phyloP scores from a whole-genome alignment of 2,797 vertebrate genomes.

The Notolepis coatsorum region DNA sequence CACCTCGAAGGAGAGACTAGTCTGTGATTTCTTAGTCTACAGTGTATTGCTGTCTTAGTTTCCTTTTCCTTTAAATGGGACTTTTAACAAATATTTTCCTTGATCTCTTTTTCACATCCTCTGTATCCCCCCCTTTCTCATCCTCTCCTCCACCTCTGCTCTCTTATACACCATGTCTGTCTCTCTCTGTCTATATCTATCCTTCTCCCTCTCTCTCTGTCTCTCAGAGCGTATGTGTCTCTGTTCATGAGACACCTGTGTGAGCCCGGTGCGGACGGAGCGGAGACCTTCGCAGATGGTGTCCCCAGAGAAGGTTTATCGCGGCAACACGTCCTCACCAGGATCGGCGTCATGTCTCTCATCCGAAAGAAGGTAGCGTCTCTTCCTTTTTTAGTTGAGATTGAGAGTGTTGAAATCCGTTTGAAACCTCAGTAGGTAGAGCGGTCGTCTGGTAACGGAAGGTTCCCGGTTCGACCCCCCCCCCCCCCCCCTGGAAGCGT shows the following conservation, averaged over 20 bases:
- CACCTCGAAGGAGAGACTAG: no score
- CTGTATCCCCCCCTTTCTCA: not conserved
- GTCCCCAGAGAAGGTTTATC: slow-evolving; percentile 97
- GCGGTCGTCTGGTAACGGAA: no score
- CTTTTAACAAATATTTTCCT: not conserved
- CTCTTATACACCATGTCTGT: not conserved
- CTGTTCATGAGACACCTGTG: slow-evolving; percentile 98
- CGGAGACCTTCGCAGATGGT: slow-evolving; percentile 96
- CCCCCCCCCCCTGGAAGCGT: no score
- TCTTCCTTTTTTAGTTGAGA: not conserved
- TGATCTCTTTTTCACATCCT: not conserved
- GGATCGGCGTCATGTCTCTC: slow-evolving; percentile 98
- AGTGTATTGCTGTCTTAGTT: no score
- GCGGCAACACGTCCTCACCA: slow-evolving; percentile 95
- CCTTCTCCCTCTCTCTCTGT: not conserved
- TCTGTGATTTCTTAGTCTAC: no score
- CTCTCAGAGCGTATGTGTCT: slow-evolving; percentile 92
- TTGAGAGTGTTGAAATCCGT: no score
- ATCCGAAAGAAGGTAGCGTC: slow-evolving; percentile 94
- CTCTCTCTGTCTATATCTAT: no score
- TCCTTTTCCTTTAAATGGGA: no score
- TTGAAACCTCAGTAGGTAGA: no score
- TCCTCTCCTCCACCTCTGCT: not conserved
- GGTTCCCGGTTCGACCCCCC: no score
- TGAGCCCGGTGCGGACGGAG: slow-evolving; percentile 96